These are phyloP conservation scores for Odocoileus hemionus DNA, from an alignment of 2,113 vertebrate species.

Conservation along the genomic window DNA sequence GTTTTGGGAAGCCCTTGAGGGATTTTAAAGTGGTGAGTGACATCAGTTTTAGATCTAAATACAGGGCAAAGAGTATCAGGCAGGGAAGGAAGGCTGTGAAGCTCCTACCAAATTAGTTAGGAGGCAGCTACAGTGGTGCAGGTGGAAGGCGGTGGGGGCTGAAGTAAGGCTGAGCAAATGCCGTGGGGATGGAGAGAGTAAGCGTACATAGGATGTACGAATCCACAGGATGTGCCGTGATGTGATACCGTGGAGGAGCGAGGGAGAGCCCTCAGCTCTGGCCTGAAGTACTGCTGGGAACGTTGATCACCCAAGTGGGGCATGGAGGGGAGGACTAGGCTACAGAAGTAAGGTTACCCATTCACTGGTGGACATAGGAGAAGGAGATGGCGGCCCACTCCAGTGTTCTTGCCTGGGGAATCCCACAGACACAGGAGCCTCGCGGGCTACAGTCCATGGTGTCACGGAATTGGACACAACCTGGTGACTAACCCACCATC, in stretches of 20 bases:
- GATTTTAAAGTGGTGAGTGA: neutral
- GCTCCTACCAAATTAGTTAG: neutral
- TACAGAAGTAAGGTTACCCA: neutral
- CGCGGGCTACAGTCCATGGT: fast-evolving
- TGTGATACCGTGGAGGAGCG: neutral
- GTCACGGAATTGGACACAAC: fast-evolving
- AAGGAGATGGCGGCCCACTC: neutral
- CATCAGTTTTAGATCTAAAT: neutral
- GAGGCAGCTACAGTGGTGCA: fast-evolving
- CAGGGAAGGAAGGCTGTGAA: neutral
- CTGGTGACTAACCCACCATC: neutral
- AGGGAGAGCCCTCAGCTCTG: neutral
- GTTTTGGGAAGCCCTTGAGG: neutral
- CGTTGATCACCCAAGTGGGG: neutral
- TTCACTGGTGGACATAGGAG: neutral
- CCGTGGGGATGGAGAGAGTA: too few species aligned
- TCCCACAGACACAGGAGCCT: neutral
- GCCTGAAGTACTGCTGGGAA: neutral
- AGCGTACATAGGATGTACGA: neutral
- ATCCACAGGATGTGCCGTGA: neutral
- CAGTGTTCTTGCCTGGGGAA: neutral
- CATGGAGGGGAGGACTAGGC: neutral
- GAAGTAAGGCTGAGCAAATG: neutral
- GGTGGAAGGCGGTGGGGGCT: neutral
- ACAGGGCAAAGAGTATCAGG: neutral